Evolutionary conservation across 2,888 invertebrate genomes (phyloP).

Genomic region (Trachelus stipa): DNA sequence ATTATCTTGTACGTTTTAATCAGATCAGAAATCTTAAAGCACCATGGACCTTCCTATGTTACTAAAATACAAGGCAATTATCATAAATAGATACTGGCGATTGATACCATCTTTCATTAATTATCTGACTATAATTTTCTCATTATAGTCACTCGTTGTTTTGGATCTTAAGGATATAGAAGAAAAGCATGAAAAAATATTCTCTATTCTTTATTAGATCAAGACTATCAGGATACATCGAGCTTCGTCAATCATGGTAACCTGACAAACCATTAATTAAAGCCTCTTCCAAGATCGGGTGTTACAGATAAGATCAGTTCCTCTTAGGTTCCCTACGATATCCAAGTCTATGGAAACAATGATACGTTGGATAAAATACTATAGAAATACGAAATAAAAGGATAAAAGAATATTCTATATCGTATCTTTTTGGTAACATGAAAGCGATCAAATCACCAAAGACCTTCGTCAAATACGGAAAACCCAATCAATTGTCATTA

Average conservation of each 20-base stretch:
- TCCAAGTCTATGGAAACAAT: background rate
- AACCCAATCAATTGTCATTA: background rate
- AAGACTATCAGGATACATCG: background rate
- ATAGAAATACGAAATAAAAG: background rate
- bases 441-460: background rate
- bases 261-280: background rate
- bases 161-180: background rate
- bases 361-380: background rate
- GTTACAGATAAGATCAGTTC: background rate
- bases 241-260: background rate
- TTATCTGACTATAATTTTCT: background rate
- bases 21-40: background rate
- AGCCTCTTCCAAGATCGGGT: background rate
- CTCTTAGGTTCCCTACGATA: background rate
- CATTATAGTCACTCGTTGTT: background rate
- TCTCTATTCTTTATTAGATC: background rate
- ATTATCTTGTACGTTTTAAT: constrained; percentile 1
- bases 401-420: background rate
- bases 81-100: background rate
- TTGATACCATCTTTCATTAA: background rate
- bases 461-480: background rate
- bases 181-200: background rate
- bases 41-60: background rate
- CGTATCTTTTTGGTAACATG: background rate
- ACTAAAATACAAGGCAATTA: background rate